Evolutionary conservation across 2,113 vertebrate species (phyloP), one percentile per base, ranked within the genome.

Genomic region (Dasyornis broadbenti): DNA sequence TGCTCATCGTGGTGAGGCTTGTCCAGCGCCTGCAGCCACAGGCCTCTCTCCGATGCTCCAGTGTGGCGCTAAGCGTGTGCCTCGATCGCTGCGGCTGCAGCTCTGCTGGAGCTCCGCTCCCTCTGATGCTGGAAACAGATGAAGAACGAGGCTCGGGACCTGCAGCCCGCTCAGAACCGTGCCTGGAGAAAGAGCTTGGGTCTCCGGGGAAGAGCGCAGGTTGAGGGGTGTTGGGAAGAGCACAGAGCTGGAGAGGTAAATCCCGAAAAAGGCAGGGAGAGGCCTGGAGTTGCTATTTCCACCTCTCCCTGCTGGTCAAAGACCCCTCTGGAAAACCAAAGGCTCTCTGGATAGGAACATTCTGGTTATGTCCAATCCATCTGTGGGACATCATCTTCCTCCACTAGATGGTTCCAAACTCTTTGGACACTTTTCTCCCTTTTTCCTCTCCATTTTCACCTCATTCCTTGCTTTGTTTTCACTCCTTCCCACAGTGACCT

Each of bases 71-170:
- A 21, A 47, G 13, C n/a, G n/a, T n/a, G n/a, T n/a, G n/a, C 44
- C 56, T 37, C 42, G 9, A 19, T 0, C 26, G 61, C 50, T 60
- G 23, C 60, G 30, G 18, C 50, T 19, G 73, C 68, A 39, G 77
- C 0, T n/a, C n/a, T n/a, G n/a, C 0, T 0, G 19, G 12, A 49
- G 39, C 69, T 65, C 64, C 69, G 64, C 65, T 65, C 65, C 69
- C 65, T 33, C 60, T 42, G 50, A 3, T 6, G 42, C 0, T 53
- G 73, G 19, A 50, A 28, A 16, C 35, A 49, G 28, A 10, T 3
- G 24, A 5, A 5, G 2, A 28, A 33, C 3, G 56, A 75, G 4
- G 33, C 61, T 76, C 57, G 30, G 9, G 21, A 40, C 13, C 57
- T 15, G 24, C 5, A 86, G 89, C 40, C 70, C 61, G 61, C 75